Conservation (phyloP, 2,888 invertebrate genomes). For the Cataglyphis albicans region DNA sequence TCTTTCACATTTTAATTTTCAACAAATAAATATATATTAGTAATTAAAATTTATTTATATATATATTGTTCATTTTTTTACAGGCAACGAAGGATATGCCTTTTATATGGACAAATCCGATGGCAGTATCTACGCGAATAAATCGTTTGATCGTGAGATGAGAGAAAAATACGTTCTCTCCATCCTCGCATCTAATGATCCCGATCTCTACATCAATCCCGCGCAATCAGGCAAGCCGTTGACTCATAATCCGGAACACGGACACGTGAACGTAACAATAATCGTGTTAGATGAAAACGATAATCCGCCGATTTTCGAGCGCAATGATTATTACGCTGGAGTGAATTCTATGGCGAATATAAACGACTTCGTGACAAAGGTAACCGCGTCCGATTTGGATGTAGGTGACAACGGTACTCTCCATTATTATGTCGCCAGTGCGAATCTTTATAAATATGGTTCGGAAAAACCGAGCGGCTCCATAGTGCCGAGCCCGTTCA, state of each 20-base stretch:
- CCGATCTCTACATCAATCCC: slow-evolving; percentile 89
- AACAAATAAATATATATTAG: background rate
- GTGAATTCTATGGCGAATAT: slow-evolving; percentile 92
- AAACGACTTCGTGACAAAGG: slow-evolving; percentile 91
- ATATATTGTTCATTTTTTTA: slow-evolving; percentile 69
- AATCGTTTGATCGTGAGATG: slow-evolving; percentile 93
- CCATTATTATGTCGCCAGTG: slow-evolving; percentile 93
- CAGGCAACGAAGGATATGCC: slow-evolving; percentile 91
- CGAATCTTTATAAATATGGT: slow-evolving; percentile 93
- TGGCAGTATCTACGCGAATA: slow-evolving; percentile 93
- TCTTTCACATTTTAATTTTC: background rate
- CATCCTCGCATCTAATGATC: slow-evolving; percentile 94
- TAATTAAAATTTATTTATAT: background rate
- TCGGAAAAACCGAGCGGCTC: slow-evolving; percentile 93
- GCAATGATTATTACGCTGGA: slow-evolving; percentile 90
- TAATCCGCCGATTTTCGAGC: slow-evolving; percentile 92
- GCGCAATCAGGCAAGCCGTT: slow-evolving; percentile 79
- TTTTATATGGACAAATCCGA: slow-evolving; percentile 93
- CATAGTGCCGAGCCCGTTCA: slow-evolving; percentile 95
- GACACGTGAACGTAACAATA: slow-evolving; percentile 91
- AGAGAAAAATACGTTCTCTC: slow-evolving; percentile 91
- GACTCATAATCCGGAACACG: slow-evolving; percentile 87
- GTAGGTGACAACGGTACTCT: slow-evolving; percentile 94
- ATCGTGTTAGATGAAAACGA: slow-evolving; percentile 94
- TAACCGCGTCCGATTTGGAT: slow-evolving; percentile 94